Evolutionary conservation across 2,888 invertebrate genomes (phyloP).

Genomic region (Oscheius sp.): DNA sequence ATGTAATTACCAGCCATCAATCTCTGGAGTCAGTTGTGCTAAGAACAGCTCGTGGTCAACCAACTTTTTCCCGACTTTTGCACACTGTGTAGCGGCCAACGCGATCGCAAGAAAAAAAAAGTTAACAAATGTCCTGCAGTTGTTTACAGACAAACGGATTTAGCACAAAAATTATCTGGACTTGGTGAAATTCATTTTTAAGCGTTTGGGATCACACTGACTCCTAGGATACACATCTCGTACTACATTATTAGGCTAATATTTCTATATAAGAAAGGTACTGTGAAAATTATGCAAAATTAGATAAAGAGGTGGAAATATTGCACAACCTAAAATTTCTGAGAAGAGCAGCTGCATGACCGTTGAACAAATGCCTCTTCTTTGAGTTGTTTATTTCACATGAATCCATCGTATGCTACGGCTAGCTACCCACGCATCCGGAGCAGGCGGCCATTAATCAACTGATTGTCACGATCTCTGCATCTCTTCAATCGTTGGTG

Average conservation of each 20-base stretch:
- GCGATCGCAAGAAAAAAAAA: background rate
- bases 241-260: too few relatives aligned
- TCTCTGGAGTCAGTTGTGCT: too few relatives aligned
- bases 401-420: conserved; percentile 19
- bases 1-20: too few relatives aligned
- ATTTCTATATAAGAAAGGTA: too few relatives aligned
- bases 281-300: too few relatives aligned
- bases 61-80: conserved; percentile 18
- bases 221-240: too few relatives aligned
- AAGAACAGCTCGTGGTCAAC: conserved; percentile 4
- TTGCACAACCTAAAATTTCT: too few relatives aligned
- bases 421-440: conserved; percentile 29
- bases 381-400: conserved; percentile 12
- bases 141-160: background rate
- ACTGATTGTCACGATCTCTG: conserved; percentile 30
- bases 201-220: too few relatives aligned
- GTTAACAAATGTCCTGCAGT: conserved; percentile 13
- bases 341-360: too few relatives aligned
- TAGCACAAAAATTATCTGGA: too few relatives aligned
- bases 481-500: conserved; percentile 11
- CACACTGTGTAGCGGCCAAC: background rate
- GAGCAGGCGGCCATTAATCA: conserved; percentile 36
- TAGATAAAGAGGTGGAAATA: too few relatives aligned
- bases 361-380: background rate
- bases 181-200: too few relatives aligned